Base-by-base conservation (phyloP, 1,140 invertebrate genomes). In the Cardiocondyla obscurior region DNA sequence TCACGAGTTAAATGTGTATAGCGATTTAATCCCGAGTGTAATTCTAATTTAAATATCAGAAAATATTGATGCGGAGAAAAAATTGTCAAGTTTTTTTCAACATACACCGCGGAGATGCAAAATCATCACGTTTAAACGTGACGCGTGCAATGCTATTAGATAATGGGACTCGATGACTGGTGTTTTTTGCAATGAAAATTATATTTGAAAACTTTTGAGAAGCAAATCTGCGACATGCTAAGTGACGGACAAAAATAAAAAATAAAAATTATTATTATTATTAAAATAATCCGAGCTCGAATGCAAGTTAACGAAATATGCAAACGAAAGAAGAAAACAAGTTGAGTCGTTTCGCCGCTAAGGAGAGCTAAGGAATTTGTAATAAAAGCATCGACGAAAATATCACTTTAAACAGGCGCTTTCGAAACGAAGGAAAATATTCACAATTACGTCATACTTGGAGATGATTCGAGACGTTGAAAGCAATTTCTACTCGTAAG, bases 341-440 rank as follows among this genome's bases (percentile, higher is more conserved):
- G 10, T 55, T 74, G 22, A 33, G 2, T 39, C 3, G 44, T 19
- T 16, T 73, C 28, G 1, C 19, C 14, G 19, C n/a, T 12, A 22
- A 19, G 33, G 33, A 62, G 12, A 0, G 25, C 8, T 25, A 73
- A 16, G 5, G 10, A 39, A 3, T 0, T 44, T 5, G 3, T 19
- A 25, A 28, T 62, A 82, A 14, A 44, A 55, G 0, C 3, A 25
- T 3, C 4, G 42, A 39, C 10, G 84, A 85, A 8, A 86, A 46
- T 42, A 85, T 36, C 51, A 22, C 12, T 16, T 49, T 33, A 25
- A 14, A 49, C 16, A 39, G 1, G 19, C 10, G 5, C 5, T 73
- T 42, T 57, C 22, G 1, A n/a, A n/a, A 33, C 19, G 3, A 33
- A 70, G 44, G n/a, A 70, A 22, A 70, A 19, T 33, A 51, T 44